Percentiles rank a stretch among this genome's conserved stretches.
phyloP scores from a whole-genome alignment of 2,797 vertebrate genomes.

The Epinephelus awoara region DNA sequence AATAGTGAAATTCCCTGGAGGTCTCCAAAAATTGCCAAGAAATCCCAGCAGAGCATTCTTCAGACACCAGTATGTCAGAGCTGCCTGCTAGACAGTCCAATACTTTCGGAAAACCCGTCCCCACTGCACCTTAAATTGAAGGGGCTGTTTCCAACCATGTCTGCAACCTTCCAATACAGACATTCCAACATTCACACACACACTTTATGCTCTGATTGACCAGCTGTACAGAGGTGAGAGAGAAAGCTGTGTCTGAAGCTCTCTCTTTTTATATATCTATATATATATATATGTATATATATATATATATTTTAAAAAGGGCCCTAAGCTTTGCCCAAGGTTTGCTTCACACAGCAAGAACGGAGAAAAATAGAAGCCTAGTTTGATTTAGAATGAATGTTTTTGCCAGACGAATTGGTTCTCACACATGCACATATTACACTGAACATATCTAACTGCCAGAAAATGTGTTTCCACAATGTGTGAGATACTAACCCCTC shows the following conservation, averaged over 20 bases:
- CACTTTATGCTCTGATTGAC: background rate
- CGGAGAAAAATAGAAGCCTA: too few relatives aligned
- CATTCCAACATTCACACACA: background rate
- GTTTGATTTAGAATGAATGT: constrained; percentile 1
- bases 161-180: background rate
- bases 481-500: constrained; percentile 37
- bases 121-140: background rate
- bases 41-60: background rate
- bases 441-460: background rate
- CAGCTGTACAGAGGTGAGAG: constrained; percentile 2
- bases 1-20: constrained; percentile 3
- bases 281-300: too few relatives aligned
- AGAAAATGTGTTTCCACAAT: constrained; percentile 76
- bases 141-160: background rate
- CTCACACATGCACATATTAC: background rate
- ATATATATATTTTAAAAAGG: background rate
- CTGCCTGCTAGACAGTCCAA: background rate
- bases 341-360: background rate
- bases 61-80: background rate
- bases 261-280: too few relatives aligned
- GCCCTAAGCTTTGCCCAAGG: background rate
- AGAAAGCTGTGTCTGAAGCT: background rate
- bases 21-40: constrained; percentile 19
- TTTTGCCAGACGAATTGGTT: background rate
- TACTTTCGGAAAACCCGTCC: background rate